These are phyloP conservation scores for Lutjanus campechanus DNA, from an alignment of 2,797 vertebrate species.

Conservation along the genomic window DNA sequence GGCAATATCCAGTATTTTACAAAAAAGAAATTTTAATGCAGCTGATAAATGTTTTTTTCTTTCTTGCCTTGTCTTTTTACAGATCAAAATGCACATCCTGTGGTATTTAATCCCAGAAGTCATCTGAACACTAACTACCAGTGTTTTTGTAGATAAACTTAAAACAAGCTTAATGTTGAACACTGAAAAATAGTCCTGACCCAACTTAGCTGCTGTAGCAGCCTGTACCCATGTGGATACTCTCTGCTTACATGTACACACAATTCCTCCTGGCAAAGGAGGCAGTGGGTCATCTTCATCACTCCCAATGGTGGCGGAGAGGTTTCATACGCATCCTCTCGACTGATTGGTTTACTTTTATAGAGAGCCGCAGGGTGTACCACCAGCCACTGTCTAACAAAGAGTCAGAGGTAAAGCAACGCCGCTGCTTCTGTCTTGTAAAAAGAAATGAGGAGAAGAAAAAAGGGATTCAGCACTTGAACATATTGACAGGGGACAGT, in stretches of 20 bases:
- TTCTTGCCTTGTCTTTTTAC: neutral
- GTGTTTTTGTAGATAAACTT: neutral
- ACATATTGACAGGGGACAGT: constrained; percentile 25
- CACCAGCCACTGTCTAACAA: neutral
- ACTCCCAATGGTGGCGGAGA: neutral
- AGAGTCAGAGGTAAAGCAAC: constrained; percentile 7
- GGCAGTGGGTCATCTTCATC: neutral
- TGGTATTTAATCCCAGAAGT: neutral
- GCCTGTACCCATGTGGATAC: neutral
- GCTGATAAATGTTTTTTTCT: neutral
- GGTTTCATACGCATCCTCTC: neutral
- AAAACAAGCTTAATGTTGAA: neutral
- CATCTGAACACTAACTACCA: neutral
- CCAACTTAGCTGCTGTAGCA: neutral
- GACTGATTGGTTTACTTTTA: constrained; percentile 23
- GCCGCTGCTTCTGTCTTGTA: neutral
- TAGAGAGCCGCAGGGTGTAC: constrained; percentile 1
- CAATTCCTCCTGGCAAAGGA: neutral
- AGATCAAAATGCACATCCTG: neutral
- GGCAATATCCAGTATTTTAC: neutral
- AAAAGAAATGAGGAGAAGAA: neutral
- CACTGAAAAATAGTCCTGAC: neutral
- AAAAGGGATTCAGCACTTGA: constrained; percentile 17
- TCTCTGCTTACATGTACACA: neutral
- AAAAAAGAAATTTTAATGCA: neutral